A percentile compares a stretch with the other conserved stretches of the same genome.
Evolutionary conservation across 2,888 invertebrate genomes (phyloP).

Genomic region (Choristoneura rosaceana): DNA sequence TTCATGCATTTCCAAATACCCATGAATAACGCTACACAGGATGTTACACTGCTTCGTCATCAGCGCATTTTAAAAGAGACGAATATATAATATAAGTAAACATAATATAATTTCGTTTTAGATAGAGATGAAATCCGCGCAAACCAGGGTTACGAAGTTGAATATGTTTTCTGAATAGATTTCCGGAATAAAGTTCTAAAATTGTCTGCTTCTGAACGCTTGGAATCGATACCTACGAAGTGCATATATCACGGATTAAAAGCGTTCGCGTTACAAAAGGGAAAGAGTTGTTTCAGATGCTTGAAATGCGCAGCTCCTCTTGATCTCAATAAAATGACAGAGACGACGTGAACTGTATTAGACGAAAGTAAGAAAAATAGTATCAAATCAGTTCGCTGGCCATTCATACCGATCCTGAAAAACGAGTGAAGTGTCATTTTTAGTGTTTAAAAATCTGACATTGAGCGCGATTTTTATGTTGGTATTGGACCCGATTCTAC

Average conservation of each 20-base stretch:
- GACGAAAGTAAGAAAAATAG: neutral
- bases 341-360: neutral
- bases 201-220: neutral
- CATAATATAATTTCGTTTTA: conserved; percentile 32
- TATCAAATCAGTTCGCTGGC: neutral
- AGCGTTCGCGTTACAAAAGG: neutral
- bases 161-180: neutral
- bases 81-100: conserved; percentile 13
- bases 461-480: neutral
- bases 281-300: neutral
- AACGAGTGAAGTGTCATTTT: no score
- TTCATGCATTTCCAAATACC: conserved; percentile 48
- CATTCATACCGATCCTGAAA: neutral
- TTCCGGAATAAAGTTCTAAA: neutral
- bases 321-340: neutral
- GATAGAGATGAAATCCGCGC: neutral
- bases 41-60: conserved; percentile 39
- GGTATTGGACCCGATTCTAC: no score
- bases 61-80: conserved; percentile 32
- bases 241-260: neutral
- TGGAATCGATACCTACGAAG: neutral
- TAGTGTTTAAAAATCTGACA: neutral
- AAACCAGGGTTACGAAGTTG: no score
- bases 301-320: neutral
- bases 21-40: conserved; percentile 43